Conservation (phyloP, 2,888 invertebrate genomes). For the Euzophera pinguis region DNA sequence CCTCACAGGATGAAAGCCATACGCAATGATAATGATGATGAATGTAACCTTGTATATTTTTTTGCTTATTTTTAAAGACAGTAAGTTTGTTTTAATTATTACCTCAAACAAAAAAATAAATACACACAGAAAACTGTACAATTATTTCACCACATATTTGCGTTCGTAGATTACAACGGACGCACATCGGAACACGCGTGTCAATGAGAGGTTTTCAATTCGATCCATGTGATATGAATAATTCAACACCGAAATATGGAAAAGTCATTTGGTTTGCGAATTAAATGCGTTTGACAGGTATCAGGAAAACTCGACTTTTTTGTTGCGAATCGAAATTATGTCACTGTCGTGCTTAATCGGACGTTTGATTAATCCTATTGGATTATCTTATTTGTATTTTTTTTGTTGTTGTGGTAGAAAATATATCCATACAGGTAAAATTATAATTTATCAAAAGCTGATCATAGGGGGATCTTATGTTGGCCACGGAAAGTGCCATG, state of each 20-base stretch:
- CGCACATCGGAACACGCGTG: neutral
- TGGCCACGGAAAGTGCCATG: too few species aligned
- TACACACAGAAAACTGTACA: neutral
- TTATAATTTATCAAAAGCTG: too few species aligned
- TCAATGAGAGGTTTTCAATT: conserved; percentile 4
- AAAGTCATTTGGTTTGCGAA: neutral
- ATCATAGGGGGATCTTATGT: too few species aligned
- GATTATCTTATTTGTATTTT: neutral
- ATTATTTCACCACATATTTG: neutral
- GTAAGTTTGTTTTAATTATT: too few species aligned
- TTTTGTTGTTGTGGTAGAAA: neutral
- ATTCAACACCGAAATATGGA: conserved; percentile 1
- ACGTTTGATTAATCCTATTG: neutral
- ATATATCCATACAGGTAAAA: too few species aligned
- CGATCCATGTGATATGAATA: neutral
- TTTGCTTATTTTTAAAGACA: too few species aligned
- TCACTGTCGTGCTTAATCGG: neutral
- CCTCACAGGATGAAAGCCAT: too few species aligned
- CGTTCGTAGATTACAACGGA: neutral
- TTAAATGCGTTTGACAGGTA: neutral
- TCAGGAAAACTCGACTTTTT: neutral
- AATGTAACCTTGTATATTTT: too few species aligned
- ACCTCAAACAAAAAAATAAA: too few species aligned
- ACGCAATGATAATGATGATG: too few species aligned
- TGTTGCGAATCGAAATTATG: neutral